Percentiles rank a stretch among this genome's conserved stretches.
Conservation (phyloP, 2,797 vertebrate genomes). For the Hemitrygon akajei region DNA sequence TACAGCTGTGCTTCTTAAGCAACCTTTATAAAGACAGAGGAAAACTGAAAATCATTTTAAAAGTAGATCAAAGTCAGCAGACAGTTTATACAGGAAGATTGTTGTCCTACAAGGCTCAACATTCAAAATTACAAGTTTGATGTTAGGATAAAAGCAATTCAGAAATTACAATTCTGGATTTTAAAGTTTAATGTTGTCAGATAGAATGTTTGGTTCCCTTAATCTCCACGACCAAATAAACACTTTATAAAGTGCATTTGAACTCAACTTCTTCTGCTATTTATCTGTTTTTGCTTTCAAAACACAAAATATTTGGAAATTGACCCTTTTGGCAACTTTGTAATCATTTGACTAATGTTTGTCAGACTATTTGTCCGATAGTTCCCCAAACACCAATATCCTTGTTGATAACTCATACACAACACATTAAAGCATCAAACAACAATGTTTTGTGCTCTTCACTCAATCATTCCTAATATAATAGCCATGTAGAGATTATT, state of each 20-base stretch:
- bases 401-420: neutral
- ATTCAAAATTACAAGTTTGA: neutral
- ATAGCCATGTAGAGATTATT: neutral
- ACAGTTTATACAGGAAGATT: neutral
- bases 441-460: neutral
- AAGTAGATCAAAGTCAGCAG: neutral
- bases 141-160: neutral
- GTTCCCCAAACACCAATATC: conserved; percentile 3
- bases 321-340: neutral
- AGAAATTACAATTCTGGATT: neutral
- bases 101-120: neutral
- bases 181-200: neutral
- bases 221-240: neutral
- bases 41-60: neutral
- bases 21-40: neutral
- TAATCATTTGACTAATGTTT: neutral
- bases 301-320: neutral
- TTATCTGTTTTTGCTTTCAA: neutral
- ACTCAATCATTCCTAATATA: neutral
- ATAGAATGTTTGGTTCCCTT: neutral
- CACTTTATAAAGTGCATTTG: neutral
- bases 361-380: neutral
- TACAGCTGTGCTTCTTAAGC: conserved; percentile 4
- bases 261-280: neutral
- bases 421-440: neutral